Conservation (phyloP, 2,113 vertebrate species). For the Tympanuchus pallidicinctus region DNA sequence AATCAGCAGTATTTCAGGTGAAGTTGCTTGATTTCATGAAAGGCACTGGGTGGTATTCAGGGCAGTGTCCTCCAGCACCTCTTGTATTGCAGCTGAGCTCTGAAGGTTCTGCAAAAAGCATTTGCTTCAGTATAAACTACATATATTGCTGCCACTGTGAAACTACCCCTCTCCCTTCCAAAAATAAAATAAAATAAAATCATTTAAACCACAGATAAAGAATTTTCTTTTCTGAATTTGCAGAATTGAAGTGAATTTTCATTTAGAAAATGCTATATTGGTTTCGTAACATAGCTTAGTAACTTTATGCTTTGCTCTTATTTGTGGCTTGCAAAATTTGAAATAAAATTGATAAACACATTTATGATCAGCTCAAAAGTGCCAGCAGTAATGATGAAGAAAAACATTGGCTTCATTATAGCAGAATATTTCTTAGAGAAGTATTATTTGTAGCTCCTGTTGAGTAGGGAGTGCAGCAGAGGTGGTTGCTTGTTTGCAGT, state of each 20-base stretch:
- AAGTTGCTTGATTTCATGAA: neutral
- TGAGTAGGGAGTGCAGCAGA: neutral
- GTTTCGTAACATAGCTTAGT: neutral
- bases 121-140: neutral
- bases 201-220: neutral
- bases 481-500: neutral
- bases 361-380: neutral
- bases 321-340: neutral
- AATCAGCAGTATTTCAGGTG: neutral
- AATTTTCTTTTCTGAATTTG: neutral
- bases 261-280: neutral
- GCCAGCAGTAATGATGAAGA: neutral
- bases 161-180: neutral
- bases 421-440: neutral
- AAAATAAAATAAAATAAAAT: no score
- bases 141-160: neutral
- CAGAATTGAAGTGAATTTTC: neutral
- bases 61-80: neutral
- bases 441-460: neutral
- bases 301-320: neutral
- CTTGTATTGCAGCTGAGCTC: neutral
- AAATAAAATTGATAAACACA: neutral
- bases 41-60: neutral
- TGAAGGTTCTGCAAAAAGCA: neutral
- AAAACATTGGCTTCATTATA: accelerated